Conservation (phyloP, 2,888 invertebrate genomes). For the Baccha elongata region DNA sequence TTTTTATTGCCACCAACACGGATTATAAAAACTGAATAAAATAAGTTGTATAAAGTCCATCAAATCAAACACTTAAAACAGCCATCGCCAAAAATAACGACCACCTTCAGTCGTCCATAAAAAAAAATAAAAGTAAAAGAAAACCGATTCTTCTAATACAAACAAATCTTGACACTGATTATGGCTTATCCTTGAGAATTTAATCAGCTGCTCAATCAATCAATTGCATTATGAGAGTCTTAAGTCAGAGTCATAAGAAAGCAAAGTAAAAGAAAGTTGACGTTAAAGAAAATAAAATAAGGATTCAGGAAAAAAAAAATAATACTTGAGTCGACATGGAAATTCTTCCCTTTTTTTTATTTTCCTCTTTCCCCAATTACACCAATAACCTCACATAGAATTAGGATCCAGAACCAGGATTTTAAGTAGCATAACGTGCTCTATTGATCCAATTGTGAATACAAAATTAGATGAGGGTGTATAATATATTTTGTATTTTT, state of each 20-base stretch:
- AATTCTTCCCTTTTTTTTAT: slow-evolving; percentile 35
- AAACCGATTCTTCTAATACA: slow-evolving; percentile 54
- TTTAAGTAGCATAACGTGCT: slow-evolving; percentile 48
- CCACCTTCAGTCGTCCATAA: slow-evolving; percentile 7
- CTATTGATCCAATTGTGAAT: slow-evolving; percentile 44
- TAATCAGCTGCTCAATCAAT: slow-evolving; percentile 72
- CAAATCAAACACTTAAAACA: slow-evolving; percentile 30
- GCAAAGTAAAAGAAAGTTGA: neutral
- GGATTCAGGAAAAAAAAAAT: slow-evolving; percentile 9
- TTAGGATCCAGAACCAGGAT: slow-evolving; percentile 53
- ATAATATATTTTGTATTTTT: slow-evolving; percentile 27
- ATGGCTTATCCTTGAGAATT: slow-evolving; percentile 73
- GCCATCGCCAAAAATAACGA: too few relatives aligned
- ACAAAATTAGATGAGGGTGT: slow-evolving; percentile 50
- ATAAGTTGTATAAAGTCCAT: slow-evolving; percentile 17
- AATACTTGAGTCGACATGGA: slow-evolving; percentile 42
- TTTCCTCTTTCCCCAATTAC: slow-evolving; percentile 43
- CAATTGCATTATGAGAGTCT: slow-evolving; percentile 58
- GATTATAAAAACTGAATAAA: neutral
- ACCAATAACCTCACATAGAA: slow-evolving; percentile 38
- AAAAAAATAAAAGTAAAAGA: slow-evolving; percentile 35
- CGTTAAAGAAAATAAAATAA: neutral
- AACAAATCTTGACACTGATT: slow-evolving; percentile 69
- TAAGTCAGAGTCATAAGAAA: slow-evolving; percentile 1
- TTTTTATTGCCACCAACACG: too few relatives aligned